Percentiles rank a stretch among this genome's conserved stretches.
Evolutionary conservation across 2,888 invertebrate species (phyloP).

Genomic region (Leptinotarsa rubiginosa): DNA sequence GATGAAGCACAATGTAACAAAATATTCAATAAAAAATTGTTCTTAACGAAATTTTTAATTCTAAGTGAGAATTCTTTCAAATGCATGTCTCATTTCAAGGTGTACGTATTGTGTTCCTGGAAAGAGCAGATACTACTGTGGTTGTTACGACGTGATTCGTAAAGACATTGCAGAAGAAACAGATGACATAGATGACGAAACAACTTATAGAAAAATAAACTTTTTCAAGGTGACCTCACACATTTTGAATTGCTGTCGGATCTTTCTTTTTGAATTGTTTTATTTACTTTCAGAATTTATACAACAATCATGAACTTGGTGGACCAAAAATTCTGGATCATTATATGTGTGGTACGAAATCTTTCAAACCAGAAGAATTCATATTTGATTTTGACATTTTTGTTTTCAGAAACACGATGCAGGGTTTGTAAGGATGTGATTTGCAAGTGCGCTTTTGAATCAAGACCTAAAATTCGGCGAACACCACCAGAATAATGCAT

Average conservation of each 20-base stretch:
- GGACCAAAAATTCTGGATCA: slow-evolving; percentile 19
- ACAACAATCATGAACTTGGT: background rate
- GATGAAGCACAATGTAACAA: no score
- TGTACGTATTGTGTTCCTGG: slow-evolving; percentile 49
- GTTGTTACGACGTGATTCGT: slow-evolving; percentile 51
- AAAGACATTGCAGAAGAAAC: slow-evolving; percentile 46
- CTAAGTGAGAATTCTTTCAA: background rate
- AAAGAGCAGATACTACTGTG: slow-evolving; percentile 50
- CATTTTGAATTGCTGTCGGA: background rate
- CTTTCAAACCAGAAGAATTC: no score
- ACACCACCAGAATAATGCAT: slow-evolving; percentile 44
- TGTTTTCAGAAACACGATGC: slow-evolving; percentile 36
- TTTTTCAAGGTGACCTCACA: slow-evolving; percentile 30
- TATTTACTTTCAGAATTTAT: slow-evolving; percentile 14
- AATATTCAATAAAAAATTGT: no score
- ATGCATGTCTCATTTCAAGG: slow-evolving; percentile 28
- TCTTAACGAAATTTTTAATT: no score
- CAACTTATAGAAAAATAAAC: slow-evolving; percentile 21
- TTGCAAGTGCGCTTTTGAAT: slow-evolving; percentile 53
- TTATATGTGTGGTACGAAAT: slow-evolving; percentile 7
- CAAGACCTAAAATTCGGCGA: slow-evolving; percentile 50
- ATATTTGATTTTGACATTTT: background rate
- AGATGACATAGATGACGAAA: slow-evolving; percentile 29
- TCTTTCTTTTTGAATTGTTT: background rate
- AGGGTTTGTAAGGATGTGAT: slow-evolving; percentile 46